Percentiles rank a stretch among this genome's conserved stretches.
phyloP scores from a whole-genome alignment of 2,888 invertebrate species.

The Lydus trimaculatus region DNA sequence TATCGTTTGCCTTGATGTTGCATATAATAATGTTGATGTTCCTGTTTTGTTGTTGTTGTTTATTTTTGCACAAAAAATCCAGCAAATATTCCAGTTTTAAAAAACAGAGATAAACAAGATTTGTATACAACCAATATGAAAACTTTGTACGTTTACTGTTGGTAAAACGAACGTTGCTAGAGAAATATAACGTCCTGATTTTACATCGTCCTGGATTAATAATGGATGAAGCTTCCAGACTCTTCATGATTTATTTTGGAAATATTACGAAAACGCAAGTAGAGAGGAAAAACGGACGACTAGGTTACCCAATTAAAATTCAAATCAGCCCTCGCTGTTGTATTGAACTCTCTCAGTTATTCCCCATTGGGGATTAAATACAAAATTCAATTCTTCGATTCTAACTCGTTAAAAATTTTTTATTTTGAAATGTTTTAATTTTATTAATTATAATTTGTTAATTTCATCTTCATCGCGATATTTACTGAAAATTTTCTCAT shows the following conservation, averaged over 20 bases:
- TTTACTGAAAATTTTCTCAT: neutral
- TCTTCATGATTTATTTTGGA: slow-evolving; percentile 1
- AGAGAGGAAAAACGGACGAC: neutral
- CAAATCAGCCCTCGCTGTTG: neutral
- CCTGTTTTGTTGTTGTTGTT: neutral
- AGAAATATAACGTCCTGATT: neutral
- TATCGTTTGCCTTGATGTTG: neutral
- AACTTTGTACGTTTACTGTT: neutral
- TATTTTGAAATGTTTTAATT: neutral
- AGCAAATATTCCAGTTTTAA: neutral
- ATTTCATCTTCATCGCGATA: neutral
- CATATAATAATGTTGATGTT: neutral
- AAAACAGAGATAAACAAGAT: neutral
- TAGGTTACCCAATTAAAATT: slow-evolving; percentile 1
- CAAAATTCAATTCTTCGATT: neutral
- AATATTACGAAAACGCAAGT: neutral
- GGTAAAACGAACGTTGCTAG: neutral
- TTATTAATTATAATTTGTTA: neutral
- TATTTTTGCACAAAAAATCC: neutral
- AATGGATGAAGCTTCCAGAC: slow-evolving; percentile 1
- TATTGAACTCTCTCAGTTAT: neutral
- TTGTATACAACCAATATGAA: neutral
- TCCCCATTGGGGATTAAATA: neutral
- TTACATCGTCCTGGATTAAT: neutral
- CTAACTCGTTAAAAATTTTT: neutral